A percentile compares a stretch with the other conserved stretches of the same genome.
These are phyloP conservation scores for Choristoneura rosaceana DNA, from an alignment of 2,888 invertebrate species.

Conservation along the genomic window DNA sequence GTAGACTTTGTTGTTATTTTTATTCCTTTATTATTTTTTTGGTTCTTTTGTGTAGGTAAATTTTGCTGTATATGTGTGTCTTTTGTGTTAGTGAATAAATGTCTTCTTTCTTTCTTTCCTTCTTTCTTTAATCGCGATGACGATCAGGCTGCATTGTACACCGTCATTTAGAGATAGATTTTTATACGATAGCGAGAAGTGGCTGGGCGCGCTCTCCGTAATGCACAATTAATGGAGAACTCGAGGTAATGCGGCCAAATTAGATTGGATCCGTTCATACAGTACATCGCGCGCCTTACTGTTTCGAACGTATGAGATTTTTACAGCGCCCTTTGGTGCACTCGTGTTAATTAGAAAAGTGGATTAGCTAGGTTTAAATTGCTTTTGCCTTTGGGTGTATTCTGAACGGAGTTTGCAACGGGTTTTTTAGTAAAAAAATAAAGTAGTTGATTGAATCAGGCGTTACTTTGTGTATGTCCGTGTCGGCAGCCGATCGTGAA, in stretches of 20 bases:
- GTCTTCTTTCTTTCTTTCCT: too few relatives aligned
- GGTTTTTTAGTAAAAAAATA: neutral
- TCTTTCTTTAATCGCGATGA: neutral
- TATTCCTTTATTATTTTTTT: too few relatives aligned
- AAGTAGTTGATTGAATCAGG: too few relatives aligned
- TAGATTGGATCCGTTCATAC: slow-evolving; percentile 51
- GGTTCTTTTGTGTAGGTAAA: too few relatives aligned
- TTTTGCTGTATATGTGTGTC: too few relatives aligned
- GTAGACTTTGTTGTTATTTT: too few relatives aligned
- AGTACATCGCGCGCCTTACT: slow-evolving; percentile 14
- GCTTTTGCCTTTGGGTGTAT: slow-evolving; percentile 39
- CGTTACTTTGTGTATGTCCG: too few relatives aligned
- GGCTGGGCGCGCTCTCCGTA: slow-evolving; percentile 56
- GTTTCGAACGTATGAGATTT: slow-evolving; percentile 26
- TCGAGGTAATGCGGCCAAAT: slow-evolving; percentile 50
- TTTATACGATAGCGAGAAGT: slow-evolving; percentile 55
- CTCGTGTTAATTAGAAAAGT: slow-evolving; percentile 45
- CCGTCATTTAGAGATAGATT: slow-evolving; percentile 48
- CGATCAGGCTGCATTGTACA: slow-evolving; percentile 44
- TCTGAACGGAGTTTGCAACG: neutral
- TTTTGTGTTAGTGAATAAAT: too few relatives aligned
- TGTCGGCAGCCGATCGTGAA: too few relatives aligned
- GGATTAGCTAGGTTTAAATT: slow-evolving; percentile 45
- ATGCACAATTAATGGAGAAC: slow-evolving; percentile 60
- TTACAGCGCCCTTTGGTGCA: slow-evolving; percentile 38